These are phyloP conservation scores for Apamea anceps DNA, from an alignment of 2,888 invertebrate species.

Conservation along the genomic window DNA sequence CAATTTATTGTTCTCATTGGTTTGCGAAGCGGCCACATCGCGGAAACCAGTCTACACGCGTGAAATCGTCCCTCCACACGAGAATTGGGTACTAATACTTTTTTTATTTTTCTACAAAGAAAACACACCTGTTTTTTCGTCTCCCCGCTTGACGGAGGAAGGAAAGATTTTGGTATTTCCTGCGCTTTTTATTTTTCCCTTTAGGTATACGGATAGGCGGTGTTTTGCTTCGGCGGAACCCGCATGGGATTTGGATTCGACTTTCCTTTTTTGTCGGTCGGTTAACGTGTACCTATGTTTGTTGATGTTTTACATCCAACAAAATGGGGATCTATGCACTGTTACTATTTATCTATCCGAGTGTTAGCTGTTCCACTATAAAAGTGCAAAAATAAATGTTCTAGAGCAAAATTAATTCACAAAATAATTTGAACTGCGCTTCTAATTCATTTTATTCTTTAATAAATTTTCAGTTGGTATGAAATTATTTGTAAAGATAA, in stretches of 20 bases:
- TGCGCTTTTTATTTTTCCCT: conserved; percentile 54
- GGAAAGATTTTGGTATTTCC: conserved; percentile 57
- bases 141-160: conserved; percentile 44
- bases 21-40: conserved; percentile 66
- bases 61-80: conserved; percentile 68
- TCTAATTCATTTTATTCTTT: background rate
- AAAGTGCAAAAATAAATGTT: background rate
- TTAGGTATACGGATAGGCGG: conserved; percentile 33
- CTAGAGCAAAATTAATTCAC: background rate
- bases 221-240: conserved; percentile 45
- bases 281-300: conserved; percentile 13
- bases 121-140: conserved; percentile 63
- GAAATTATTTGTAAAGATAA: background rate
- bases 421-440: background rate
- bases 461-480: background rate
- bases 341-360: background rate
- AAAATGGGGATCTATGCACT: conserved; percentile 2
- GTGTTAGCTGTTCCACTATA: background rate
- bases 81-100: conserved; percentile 67
- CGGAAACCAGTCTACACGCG: conserved; percentile 65
- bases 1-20: conserved; percentile 73
- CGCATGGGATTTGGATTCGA: conserved; percentile 55
- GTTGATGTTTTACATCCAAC: conserved; percentile 22
- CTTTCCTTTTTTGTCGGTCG: conserved; percentile 36
- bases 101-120: conserved; percentile 64